Evolutionary conservation across 2,888 invertebrate genomes (phyloP), one percentile per base, ranked within the genome.

Genomic region (Cephus pygmeus): DNA sequence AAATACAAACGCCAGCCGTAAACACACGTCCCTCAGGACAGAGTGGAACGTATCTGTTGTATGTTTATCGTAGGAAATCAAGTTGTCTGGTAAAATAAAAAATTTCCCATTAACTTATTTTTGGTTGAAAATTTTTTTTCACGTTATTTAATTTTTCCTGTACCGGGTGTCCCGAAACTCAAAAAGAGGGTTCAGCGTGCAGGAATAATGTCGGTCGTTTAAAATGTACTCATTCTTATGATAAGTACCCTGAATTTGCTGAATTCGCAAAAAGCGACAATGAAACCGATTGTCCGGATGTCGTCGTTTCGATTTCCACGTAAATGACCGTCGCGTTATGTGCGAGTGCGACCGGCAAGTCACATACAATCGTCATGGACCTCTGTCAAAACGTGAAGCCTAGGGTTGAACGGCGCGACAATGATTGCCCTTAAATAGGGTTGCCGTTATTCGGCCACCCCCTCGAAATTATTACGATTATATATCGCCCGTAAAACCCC

Each of bases 391-490:
- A 71, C 0, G 71, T 34, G 56, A 56, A 56, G 12, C 71, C 34
- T 4, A 6, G 34, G 33, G 35, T 34, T n/a, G 35, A n/a, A 34
- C 35, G 74, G 12, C 23, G 34, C 34, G 34, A 34, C 74, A 73
- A 80, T 83, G 40, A 78, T 83, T 82, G 79, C 81, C 81, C 81
- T 81, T 82, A 80, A 79, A 85, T 82, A 79, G 80, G 40, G 78
- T 69, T 75, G 73, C 69, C 73, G 76, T 76, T 78, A 34, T 75
- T 69, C 31, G 69, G 23, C 69, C 79, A 80, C 80, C 81, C 82
- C 78, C 76, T 79, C 80, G 79, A 84, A 86, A 87, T 88, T 85
- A 88, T 88, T 85, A 84, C 86, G 86, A 88, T 87, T 87, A 87
- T 88, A 87, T 89, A 86, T 86, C 82, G 83, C 83, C 83, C 83